phyloP scores from a whole-genome alignment of 2,888 invertebrate genomes.

The Aspidiotus rigidus region DNA sequence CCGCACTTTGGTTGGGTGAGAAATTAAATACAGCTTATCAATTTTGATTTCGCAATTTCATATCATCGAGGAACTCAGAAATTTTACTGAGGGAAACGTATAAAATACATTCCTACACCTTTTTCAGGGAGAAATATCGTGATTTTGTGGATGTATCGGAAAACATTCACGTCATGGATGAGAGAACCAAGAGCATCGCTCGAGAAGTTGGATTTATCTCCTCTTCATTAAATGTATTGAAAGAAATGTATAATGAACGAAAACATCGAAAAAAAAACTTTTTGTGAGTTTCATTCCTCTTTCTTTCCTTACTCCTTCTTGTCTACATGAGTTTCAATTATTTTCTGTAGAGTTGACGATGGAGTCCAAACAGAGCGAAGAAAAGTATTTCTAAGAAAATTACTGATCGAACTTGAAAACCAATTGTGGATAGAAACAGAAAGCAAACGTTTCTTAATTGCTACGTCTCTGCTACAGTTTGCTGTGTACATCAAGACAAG shows the following conservation, averaged over 20 bases:
- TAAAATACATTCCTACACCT: neutral
- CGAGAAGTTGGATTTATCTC: too few relatives aligned
- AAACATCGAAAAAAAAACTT: too few relatives aligned
- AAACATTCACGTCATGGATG: slow-evolving; percentile 19
- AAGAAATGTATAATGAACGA: too few relatives aligned
- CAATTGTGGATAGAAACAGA: slow-evolving; percentile 24
- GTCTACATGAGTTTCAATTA: too few relatives aligned
- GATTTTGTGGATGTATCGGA: slow-evolving; percentile 22
- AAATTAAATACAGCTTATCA: neutral
- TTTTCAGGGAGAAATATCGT: slow-evolving; percentile 25
- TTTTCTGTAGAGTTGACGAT: too few relatives aligned
- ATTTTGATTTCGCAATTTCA: neutral
- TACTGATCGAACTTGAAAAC: slow-evolving; percentile 25
- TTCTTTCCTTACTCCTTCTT: too few relatives aligned
- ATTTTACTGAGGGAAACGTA: neutral
- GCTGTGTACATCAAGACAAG: slow-evolving; percentile 25
- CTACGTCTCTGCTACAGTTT: slow-evolving; percentile 20
- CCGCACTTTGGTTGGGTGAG: slow-evolving; percentile 17
- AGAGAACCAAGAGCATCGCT: slow-evolving; percentile 6
- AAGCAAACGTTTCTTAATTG: slow-evolving; percentile 6
- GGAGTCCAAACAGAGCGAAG: too few relatives aligned
- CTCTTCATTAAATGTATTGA: too few relatives aligned
- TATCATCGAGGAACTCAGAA: neutral
- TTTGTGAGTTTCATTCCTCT: too few relatives aligned
- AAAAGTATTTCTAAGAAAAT: slow-evolving; percentile 6